phyloP scores from a whole-genome alignment of 1,140 invertebrate genomes.

The Amphibalanus amphitrite region DNA sequence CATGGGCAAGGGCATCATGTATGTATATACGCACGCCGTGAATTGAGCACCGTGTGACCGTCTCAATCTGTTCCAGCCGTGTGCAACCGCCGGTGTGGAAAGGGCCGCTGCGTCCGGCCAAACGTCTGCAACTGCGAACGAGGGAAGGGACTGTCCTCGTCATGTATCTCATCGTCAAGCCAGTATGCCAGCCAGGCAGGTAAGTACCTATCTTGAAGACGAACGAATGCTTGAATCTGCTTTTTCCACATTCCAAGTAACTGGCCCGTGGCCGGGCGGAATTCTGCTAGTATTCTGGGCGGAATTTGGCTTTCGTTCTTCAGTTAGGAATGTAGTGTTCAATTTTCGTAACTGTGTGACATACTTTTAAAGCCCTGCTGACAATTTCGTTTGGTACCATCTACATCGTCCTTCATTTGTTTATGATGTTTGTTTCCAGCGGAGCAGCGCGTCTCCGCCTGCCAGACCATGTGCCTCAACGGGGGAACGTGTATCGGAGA shows the following conservation, averaged over 20 bases:
- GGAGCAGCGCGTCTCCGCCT: slow-evolving; percentile 28
- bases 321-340: slow-evolving; percentile 9
- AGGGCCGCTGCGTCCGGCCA: slow-evolving; percentile 50
- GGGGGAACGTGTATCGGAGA: slow-evolving; percentile 50
- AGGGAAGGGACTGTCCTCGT: slow-evolving; percentile 22
- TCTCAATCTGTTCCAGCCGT: slow-evolving; percentile 37
- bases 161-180: slow-evolving; percentile 17
- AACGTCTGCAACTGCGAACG: slow-evolving; percentile 62
- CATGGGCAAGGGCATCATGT: too few relatives aligned
- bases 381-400: slow-evolving; percentile 5
- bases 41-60: too few relatives aligned
- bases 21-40: too few relatives aligned
- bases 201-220: too few relatives aligned
- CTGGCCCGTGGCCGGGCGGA: too few relatives aligned
- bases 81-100: slow-evolving; percentile 48
- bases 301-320: slow-evolving; percentile 8
- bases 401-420: background rate
- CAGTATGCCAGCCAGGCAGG: slow-evolving; percentile 1
- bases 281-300: slow-evolving; percentile 5
- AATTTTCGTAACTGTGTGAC: too few relatives aligned
- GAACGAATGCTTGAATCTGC: slow-evolving; percentile 8
- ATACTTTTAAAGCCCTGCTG: too few relatives aligned
- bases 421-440: slow-evolving; percentile 6
- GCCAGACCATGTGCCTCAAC: slow-evolving; percentile 51
- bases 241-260: slow-evolving; percentile 7